phyloP scores from a whole-genome alignment of 2,113 vertebrate species.

The Emydura subglobosa region DNA sequence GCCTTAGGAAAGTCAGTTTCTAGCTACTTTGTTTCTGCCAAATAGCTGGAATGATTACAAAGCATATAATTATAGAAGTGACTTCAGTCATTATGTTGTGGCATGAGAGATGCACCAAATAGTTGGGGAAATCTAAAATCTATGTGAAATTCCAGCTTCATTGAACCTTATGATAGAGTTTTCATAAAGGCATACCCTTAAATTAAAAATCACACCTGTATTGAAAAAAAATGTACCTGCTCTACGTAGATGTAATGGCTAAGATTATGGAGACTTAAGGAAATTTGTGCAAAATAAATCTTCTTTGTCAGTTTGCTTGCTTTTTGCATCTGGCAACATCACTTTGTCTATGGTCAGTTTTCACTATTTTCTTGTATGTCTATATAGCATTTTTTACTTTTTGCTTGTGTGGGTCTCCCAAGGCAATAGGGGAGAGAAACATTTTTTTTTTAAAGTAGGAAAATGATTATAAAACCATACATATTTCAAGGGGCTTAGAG shows the following conservation, averaged over 20 bases:
- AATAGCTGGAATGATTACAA: not conserved
- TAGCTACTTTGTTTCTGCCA: not conserved
- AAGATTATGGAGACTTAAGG: not conserved
- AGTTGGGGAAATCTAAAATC: not conserved
- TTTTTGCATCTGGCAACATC: not conserved
- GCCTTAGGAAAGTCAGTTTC: not conserved
- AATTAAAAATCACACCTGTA: not conserved
- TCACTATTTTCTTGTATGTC: not conserved
- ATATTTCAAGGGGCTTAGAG: not conserved
- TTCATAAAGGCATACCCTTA: not conserved
- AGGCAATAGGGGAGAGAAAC: not conserved
- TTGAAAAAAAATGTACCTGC: not conserved
- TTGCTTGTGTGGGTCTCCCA: not conserved
- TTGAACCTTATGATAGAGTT: not conserved
- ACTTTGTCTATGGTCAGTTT: not conserved
- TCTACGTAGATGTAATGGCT: not conserved
- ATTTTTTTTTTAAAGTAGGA: not conserved
- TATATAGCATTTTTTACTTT: not conserved
- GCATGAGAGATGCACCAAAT: not conserved
- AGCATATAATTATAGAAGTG: not conserved
- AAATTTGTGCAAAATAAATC: not conserved
- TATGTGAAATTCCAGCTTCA: not conserved
- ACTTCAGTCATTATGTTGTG: not conserved
- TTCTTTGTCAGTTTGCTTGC: not conserved
- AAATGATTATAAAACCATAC: not conserved